Evolutionary conservation across 2,888 invertebrate species (phyloP), one percentile per base, ranked within the genome.

Genomic region (Cacoxenus indagator): DNA sequence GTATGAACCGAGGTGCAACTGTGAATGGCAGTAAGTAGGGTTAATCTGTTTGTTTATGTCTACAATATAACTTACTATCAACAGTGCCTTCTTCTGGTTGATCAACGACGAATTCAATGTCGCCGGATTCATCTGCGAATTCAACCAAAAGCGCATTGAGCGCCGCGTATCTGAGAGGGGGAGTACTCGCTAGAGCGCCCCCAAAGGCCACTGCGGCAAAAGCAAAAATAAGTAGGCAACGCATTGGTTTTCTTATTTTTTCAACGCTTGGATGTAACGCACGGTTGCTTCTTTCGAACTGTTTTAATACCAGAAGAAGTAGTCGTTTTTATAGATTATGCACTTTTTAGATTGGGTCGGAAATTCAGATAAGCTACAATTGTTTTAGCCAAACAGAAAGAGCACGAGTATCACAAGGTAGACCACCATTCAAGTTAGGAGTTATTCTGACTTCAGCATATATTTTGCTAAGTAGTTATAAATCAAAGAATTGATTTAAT

Each of bases 161-260:
- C 70, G 79, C 69, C 27, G 51, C 19, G 65, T 27, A 77, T 65
- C 14, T 68, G 59, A 11, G 62, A 54, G 5, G n/a, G n/a, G n/a
- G n/a, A n/a, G n/a, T n/a, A n/a, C n/a, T n/a, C n/a, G n/a, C n/a
- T 69, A 78, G 26, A 2, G 76, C 71, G 73, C 77, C 77, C 31
- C 82, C 84, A 5, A 78, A 71, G 24, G 78, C 84, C 68, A 83
- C 76, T 4, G 79, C 76, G 66, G 69, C 70, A 48, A 81, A 75
- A 72, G 83, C 80, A 77, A 85, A 74, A 70, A 85, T 76, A 51
- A 85, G 43, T 61, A 86, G 75, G 73, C 82, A 78, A 70, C 81
- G 82, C 85, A 85, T 85, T 27, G 66, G 75, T 75, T 70, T 67
- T 67, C 27, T 37, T 37, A 8, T 37, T 37, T 37, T 37, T 37